phyloP scores from a whole-genome alignment of 2,113 vertebrate species.

The Mesembrinibis cayennensis region DNA sequence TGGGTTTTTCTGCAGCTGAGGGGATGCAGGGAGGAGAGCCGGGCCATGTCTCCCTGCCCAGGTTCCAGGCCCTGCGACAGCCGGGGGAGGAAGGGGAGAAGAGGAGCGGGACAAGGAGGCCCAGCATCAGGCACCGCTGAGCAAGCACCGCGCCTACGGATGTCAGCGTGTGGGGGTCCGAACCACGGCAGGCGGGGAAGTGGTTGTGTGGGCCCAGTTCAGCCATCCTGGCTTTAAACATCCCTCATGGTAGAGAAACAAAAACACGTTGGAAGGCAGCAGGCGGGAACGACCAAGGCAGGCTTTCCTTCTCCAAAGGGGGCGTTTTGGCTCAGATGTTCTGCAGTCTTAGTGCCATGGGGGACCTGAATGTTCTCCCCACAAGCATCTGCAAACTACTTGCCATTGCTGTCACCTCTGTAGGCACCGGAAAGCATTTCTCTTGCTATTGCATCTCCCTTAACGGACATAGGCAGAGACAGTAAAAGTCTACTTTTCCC shows the following conservation, averaged over 20 bases:
- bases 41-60: fast-evolving
- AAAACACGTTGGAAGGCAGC: neutral
- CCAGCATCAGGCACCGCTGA: fast-evolving
- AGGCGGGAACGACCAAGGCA: fast-evolving
- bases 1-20: neutral
- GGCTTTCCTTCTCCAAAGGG: neutral
- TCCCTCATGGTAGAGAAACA: neutral
- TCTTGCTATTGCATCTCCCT: neutral
- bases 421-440: neutral
- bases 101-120: neutral
- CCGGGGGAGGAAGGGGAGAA: neutral
- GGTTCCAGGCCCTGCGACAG: neutral
- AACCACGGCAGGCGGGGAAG: fast-evolving
- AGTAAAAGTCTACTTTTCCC: neutral
- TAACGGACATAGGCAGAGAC: neutral
- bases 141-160: neutral
- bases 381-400: neutral
- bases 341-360: neutral
- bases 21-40: neutral
- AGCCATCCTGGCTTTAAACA: neutral
- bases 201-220: neutral
- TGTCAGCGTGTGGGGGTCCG: fast-evolving
- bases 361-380: neutral
- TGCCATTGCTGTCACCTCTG: neutral
- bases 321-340: neutral